Conservation (phyloP, 2,113 vertebrate genomes). For the Erythrocercus mccallii region DNA sequence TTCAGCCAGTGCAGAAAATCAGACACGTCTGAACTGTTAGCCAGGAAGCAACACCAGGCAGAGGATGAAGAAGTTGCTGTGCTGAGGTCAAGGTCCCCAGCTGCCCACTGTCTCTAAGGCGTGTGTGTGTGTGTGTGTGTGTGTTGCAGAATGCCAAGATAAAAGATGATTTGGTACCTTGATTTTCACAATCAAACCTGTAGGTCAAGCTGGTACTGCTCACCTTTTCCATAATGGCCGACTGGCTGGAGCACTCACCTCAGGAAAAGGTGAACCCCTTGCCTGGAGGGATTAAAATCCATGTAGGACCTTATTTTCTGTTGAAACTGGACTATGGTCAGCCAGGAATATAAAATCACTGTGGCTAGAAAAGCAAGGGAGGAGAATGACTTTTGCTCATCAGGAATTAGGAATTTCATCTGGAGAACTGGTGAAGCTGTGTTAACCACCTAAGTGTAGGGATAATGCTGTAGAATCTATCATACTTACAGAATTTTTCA, state of each 20-base stretch:
- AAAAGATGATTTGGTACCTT: not conserved
- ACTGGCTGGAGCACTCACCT: not conserved
- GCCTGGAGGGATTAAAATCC: not conserved
- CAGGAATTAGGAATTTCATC: not conserved
- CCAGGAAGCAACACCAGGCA: not conserved
- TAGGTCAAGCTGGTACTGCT: not conserved
- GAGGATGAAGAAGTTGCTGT: not conserved
- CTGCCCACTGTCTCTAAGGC: not conserved
- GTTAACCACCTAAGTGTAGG: not conserved
- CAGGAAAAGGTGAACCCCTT: not conserved
- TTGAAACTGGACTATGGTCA: not conserved
- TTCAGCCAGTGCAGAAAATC: not conserved
- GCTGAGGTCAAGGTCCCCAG: not conserved
- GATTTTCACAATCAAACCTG: not conserved
- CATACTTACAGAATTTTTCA: not conserved
- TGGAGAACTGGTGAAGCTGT: not conserved
- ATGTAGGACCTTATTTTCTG: not conserved
- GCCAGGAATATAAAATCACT: not conserved
- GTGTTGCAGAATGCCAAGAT: not conserved
- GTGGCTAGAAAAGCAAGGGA: not conserved
- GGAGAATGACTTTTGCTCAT: not conserved
- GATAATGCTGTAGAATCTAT: not conserved
- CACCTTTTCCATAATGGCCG: fast-evolving
- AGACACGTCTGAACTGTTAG: not conserved
- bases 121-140: fast-evolving